Evolutionary conservation across 92 coral and sea anemone genomes (phyloP).

Genomic region (Chrysogorgia sp.): DNA sequence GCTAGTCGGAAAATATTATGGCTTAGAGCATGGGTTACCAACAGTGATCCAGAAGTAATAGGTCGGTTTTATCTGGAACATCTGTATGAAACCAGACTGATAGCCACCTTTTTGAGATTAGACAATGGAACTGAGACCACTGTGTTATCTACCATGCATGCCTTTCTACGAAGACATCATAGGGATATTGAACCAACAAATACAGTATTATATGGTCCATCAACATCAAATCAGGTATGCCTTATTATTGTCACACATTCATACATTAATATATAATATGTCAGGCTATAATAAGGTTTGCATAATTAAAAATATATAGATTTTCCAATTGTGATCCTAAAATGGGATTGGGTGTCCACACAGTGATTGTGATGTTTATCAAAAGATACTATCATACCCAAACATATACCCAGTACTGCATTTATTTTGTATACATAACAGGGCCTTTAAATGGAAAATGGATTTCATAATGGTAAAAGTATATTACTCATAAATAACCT

Average conservation of each 20-base stretch:
- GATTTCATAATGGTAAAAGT: too few species aligned
- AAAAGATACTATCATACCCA: too few species aligned
- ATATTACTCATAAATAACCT: neutral
- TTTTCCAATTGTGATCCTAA: too few species aligned
- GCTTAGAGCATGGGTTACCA: slow-evolving; percentile 56
- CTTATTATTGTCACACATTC: too few species aligned
- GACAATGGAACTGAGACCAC: slow-evolving; percentile 67
- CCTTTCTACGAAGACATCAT: slow-evolving; percentile 47
- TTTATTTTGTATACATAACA: too few species aligned
- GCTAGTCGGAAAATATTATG: slow-evolving; percentile 58
- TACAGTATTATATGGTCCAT: slow-evolving; percentile 23
- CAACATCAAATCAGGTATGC: slow-evolving; percentile 19
- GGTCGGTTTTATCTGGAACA: slow-evolving; percentile 62
- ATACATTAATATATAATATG: too few species aligned
- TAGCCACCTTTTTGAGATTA: slow-evolving; percentile 55
- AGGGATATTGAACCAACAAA: slow-evolving; percentile 27
- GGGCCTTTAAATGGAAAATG: too few species aligned
- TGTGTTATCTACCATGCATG: slow-evolving; percentile 66
- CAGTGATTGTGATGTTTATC: too few species aligned
- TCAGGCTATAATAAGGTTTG: too few species aligned
- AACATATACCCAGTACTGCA: too few species aligned
- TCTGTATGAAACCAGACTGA: slow-evolving; percentile 56
- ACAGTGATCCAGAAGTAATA: slow-evolving; percentile 37
- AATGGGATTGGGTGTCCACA: too few species aligned
- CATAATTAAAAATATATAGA: too few species aligned